phyloP scores from a whole-genome alignment of 2,797 vertebrate genomes.

The Eupleurogrammus muticus region DNA sequence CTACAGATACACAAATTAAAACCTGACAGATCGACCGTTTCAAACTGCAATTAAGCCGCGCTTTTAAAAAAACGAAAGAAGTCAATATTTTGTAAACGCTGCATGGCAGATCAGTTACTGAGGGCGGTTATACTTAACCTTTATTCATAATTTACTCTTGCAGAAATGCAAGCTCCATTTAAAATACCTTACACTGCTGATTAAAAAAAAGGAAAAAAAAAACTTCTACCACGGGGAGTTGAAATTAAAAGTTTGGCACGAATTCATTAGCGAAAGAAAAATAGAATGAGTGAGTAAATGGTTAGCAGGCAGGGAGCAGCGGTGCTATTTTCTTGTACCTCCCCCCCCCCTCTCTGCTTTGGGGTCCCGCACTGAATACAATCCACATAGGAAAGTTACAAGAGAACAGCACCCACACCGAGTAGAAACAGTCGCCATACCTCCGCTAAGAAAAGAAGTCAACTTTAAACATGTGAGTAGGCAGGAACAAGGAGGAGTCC shows the following conservation, averaged over 20 bases:
- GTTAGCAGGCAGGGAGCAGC: slow-evolving; percentile 78
- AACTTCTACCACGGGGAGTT: slow-evolving; percentile 34
- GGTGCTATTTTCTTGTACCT: slow-evolving; percentile 84
- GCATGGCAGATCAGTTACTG: slow-evolving; percentile 51
- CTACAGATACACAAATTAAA: slow-evolving; percentile 38
- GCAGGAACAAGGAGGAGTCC: slow-evolving; percentile 71
- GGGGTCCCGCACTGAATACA: slow-evolving; percentile 16
- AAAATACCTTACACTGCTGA: slow-evolving; percentile 33
- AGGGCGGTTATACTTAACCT: slow-evolving; percentile 55
- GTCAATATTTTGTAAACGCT: slow-evolving; percentile 60
- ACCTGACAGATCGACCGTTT: slow-evolving; percentile 45
- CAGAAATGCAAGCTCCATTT: slow-evolving; percentile 38
- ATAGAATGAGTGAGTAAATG: slow-evolving; percentile 80
- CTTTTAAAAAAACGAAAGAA: slow-evolving; percentile 42
- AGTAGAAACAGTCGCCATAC: slow-evolving; percentile 60
- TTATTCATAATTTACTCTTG: slow-evolving; percentile 60
- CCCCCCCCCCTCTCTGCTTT: slow-evolving; percentile 24
- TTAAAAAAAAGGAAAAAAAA: too few relatives aligned
- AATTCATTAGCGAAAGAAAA: slow-evolving; percentile 76
- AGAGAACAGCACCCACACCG: slow-evolving; percentile 82
- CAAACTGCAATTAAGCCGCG: slow-evolving; percentile 42
- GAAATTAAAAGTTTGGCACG: slow-evolving; percentile 62
- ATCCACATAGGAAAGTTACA: slow-evolving; percentile 79
- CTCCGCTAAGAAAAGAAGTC: slow-evolving; percentile 63
- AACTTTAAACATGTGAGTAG: slow-evolving; percentile 82